Base-by-base conservation (phyloP, 2,888 invertebrate genomes). In the Acleris cristana region DNA sequence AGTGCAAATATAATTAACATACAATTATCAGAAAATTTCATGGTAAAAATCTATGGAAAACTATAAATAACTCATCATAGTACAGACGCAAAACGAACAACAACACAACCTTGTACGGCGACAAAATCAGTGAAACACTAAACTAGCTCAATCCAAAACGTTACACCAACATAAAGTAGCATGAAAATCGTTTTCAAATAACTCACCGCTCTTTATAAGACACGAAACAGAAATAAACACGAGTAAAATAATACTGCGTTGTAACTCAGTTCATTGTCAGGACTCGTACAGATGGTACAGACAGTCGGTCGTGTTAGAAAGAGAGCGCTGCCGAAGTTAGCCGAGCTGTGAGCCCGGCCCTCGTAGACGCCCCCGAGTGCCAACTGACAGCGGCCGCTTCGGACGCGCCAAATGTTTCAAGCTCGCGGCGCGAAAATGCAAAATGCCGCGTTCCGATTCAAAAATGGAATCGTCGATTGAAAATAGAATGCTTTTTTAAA, bases 191-290 rank as follows among this genome's bases (percentile, higher is more conserved):
- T 8, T 49, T 59, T 49, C 71, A 70, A 78, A 70, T 66, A 21
- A 87, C 91, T 90, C 75, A 90, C 90, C 85, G 71, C 69, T 70
- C 19, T 34, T 71, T 73, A 72, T 71, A 69, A 73, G 63, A 61
- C 26, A 62, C 51, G 60, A 62, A 65, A 56, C 64, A 48, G 71
- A 74, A 74, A 79, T 77, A 75, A 70, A 74, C 76, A 75, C 74
- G 74, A 73, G 73, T 67, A 70, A 63, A 69, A 67, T 52, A 40
- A 49, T 52, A 57, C 34, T 14, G 59, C 44, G 56, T 80, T 90
- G 88, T 90, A 84, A 87, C 91, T 89, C 92, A 88, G 85, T 77
- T 87, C 88, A 84, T 83, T 80, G 79, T 80, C 74, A 44, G 49
- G 23, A 49, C 26, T 26, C 26, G 52, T 66, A 66, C 66, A 54